phyloP scores from a whole-genome alignment of 2,113 vertebrate genomes.

The Coptodon rendalli region DNA sequence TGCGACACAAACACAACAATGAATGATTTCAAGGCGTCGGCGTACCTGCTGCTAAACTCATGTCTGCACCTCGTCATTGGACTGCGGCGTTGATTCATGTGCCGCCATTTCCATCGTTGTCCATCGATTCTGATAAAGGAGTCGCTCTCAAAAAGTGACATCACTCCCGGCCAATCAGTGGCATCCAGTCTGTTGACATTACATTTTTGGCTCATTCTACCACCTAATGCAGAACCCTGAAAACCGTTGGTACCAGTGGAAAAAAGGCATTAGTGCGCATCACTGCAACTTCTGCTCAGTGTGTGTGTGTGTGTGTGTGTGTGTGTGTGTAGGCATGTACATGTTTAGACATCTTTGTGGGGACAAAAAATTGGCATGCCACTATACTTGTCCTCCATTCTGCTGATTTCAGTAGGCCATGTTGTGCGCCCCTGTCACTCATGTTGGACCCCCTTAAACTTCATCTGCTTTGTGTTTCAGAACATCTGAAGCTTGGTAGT shows the following conservation, averaged over 20 bases:
- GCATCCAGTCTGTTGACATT: neutral
- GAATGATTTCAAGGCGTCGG: neutral
- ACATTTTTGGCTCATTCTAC: neutral
- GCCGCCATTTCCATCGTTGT: neutral
- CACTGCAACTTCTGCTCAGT: neutral
- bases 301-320: neutral
- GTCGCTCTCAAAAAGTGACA: neutral
- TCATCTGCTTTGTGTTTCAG: neutral
- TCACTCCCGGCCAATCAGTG: neutral
- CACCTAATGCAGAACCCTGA: neutral
- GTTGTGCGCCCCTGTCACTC: neutral
- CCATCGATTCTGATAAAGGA: neutral
- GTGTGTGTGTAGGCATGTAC: neutral
- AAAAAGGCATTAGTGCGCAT: neutral
- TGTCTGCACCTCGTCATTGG: neutral
- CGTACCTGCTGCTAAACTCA: neutral
- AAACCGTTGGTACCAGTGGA: neutral
- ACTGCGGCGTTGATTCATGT: neutral
- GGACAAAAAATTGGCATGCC: neutral
- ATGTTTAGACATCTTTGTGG: neutral
- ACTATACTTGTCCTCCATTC: neutral
- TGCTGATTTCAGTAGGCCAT: neutral
- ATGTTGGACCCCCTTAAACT: neutral
- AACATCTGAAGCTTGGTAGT: neutral
- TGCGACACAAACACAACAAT: neutral